A percentile compares a stretch with the other conserved stretches of the same genome.
Conservation (phyloP, 2,797 vertebrate species). For the Hephaestus fuliginosus region DNA sequence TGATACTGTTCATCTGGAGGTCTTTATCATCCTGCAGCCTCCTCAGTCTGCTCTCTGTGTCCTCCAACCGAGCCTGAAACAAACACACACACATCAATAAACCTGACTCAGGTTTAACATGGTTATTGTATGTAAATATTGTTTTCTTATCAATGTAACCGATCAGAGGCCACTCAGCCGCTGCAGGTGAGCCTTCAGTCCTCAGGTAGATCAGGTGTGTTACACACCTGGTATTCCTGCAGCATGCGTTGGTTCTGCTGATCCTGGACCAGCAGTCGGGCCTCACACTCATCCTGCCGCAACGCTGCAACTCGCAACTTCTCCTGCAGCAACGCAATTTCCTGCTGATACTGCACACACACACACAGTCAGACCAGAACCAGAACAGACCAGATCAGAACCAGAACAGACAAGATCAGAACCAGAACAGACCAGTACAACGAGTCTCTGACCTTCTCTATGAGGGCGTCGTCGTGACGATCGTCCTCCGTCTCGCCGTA, state of each 20-base stretch:
- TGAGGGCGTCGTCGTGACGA: slow-evolving; percentile 91
- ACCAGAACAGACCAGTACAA: neutral
- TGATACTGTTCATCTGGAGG: slow-evolving; percentile 98
- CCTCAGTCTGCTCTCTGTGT: slow-evolving; percentile 93
- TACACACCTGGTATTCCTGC: slow-evolving; percentile 90
- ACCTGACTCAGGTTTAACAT: no score
- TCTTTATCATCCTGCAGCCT: slow-evolving; percentile 97
- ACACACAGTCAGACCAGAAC: slow-evolving; percentile 2
- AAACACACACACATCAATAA: neutral
- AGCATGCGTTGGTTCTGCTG: slow-evolving; percentile 96
- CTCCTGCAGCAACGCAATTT: slow-evolving; percentile 93
- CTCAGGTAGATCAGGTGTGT: slow-evolving; percentile 41
- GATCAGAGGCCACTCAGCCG: neutral
- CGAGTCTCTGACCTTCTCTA: slow-evolving; percentile 90
- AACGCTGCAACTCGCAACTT: slow-evolving; percentile 89
- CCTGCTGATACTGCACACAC: slow-evolving; percentile 91
- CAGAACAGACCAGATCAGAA: neutral
- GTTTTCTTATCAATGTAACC: no score
- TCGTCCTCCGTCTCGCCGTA: slow-evolving; percentile 94
- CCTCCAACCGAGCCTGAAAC: slow-evolving; percentile 86
- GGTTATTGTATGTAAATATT: no score
- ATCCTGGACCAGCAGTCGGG: slow-evolving; percentile 92
- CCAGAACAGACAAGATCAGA: neutral
- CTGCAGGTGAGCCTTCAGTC: neutral
- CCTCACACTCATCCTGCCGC: slow-evolving; percentile 93